Evolutionary conservation across 2,113 vertebrate species (phyloP).

Genomic region (Pelvicachromis taeniatus): DNA sequence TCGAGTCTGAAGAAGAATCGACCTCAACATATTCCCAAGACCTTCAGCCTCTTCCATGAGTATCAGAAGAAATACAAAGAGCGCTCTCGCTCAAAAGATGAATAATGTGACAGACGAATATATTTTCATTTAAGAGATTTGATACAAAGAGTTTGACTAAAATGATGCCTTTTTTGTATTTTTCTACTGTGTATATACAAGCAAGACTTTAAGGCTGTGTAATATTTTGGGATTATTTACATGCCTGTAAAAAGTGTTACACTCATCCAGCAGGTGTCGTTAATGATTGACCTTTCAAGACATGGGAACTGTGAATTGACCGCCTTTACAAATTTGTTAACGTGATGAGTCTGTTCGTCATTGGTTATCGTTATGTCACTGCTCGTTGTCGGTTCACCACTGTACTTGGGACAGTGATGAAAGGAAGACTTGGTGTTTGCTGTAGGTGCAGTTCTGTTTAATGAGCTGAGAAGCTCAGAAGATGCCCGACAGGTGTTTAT

Average conservation of each 20-base stretch:
- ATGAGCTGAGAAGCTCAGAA: not conserved
- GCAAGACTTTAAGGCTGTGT: not conserved
- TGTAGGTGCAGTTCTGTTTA: not conserved
- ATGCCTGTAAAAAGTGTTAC: not conserved
- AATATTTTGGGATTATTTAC: not conserved
- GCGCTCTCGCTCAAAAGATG: not conserved
- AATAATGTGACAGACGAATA: not conserved
- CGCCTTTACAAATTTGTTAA: not conserved
- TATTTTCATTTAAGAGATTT: not conserved
- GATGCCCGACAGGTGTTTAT: not conserved
- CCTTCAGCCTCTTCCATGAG: constrained; percentile 25
- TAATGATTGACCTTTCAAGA: not conserved
- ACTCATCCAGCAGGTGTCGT: not conserved
- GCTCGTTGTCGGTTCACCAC: not conserved
- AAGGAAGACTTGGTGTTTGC: not conserved
- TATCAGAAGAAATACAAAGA: constrained; percentile 59
- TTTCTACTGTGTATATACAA: not conserved
- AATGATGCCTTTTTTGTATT: not conserved
- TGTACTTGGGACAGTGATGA: not conserved
- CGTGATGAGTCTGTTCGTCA: not conserved
- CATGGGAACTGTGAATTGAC: not conserved
- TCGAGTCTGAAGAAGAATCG: not conserved
- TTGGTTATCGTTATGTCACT: not conserved
- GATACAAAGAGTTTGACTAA: not conserved
- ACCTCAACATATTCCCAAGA: not conserved